Conservation (phyloP, 2,888 invertebrate genomes). For the Augochlorella aurata region DNA sequence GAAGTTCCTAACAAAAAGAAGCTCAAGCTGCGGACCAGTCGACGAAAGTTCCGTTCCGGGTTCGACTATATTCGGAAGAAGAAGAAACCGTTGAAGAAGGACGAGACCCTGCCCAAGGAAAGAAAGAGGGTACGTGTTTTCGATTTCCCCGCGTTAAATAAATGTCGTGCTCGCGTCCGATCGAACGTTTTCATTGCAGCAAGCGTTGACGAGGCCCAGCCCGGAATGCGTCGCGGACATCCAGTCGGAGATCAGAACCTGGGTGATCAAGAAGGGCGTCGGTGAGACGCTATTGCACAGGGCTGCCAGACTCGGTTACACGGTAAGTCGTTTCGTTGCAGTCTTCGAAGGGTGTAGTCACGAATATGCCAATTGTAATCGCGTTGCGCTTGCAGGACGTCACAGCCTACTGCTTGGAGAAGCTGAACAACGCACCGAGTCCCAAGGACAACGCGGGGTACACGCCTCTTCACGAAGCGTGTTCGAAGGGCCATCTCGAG, state of each 20-base stretch:
- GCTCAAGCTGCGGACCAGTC: constrained; percentile 86
- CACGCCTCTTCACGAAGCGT: constrained; percentile 96
- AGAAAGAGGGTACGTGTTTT: constrained; percentile 80
- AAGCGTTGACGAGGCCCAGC: constrained; percentile 82
- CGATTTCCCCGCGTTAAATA: background rate
- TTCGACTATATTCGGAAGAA: constrained; percentile 95
- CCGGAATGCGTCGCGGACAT: constrained; percentile 90
- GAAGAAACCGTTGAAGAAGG: constrained; percentile 88
- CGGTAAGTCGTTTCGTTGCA: constrained; percentile 83
- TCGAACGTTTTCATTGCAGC: constrained; percentile 27
- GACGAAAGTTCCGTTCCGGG: constrained; percentile 91
- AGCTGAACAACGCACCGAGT: constrained; percentile 91
- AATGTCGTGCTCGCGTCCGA: background rate
- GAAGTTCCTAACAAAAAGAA: constrained; percentile 83
- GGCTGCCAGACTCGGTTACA: constrained; percentile 94
- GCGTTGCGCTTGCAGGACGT: constrained; percentile 87
- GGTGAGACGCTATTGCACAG: constrained; percentile 96
- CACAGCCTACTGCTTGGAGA: constrained; percentile 94
- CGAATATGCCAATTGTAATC: background rate
- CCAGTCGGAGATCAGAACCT: constrained; percentile 92
- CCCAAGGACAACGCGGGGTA: constrained; percentile 96
- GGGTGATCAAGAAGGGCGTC: constrained; percentile 96
- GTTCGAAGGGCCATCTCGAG: constrained; percentile 92
- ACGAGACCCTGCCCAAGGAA: constrained; percentile 81
- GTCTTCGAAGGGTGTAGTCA: background rate